Conservation (phyloP, 1,140 invertebrate genomes). For the Aphis craccivora region DNA sequence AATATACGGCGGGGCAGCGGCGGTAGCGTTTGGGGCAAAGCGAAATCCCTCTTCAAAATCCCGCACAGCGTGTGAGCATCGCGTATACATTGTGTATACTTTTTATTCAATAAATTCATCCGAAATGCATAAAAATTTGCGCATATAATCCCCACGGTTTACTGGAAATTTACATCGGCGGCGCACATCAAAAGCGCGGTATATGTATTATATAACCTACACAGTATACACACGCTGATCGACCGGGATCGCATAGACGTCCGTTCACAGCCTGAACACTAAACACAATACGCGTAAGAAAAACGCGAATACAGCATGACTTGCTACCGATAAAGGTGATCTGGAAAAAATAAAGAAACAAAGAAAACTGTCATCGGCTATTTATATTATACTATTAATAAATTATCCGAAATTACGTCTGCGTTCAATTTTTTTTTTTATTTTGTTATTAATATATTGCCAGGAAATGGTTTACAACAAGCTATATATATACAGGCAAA, state of each 20-base stretch:
- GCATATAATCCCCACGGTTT: neutral
- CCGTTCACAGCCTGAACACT: neutral
- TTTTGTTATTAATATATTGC: no score
- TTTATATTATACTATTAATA: no score
- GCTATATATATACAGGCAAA: no score
- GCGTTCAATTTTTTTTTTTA: no score
- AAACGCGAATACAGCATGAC: neutral
- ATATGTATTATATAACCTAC: neutral
- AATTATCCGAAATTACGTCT: no score
- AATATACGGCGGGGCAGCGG: neutral
- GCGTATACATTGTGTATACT: neutral
- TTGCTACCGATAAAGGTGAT: neutral
- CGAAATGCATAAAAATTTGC: slow-evolving; percentile 1
- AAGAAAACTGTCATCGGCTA: no score
- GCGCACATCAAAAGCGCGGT: neutral
- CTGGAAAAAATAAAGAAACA: neutral
- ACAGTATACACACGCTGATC: neutral
- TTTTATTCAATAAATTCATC: slow-evolving; percentile 23
- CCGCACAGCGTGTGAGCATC: slow-evolving; percentile 33
- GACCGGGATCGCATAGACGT: neutral
- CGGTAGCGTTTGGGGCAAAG: slow-evolving; percentile 4
- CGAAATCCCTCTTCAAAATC: slow-evolving; percentile 21
- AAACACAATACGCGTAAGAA: neutral
- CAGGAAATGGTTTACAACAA: no score
- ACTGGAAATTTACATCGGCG: slow-evolving; percentile 14